Evolutionary conservation across 2,888 invertebrate species (phyloP), one percentile per base, ranked within the genome.

Genomic region (Elysia crispata): DNA sequence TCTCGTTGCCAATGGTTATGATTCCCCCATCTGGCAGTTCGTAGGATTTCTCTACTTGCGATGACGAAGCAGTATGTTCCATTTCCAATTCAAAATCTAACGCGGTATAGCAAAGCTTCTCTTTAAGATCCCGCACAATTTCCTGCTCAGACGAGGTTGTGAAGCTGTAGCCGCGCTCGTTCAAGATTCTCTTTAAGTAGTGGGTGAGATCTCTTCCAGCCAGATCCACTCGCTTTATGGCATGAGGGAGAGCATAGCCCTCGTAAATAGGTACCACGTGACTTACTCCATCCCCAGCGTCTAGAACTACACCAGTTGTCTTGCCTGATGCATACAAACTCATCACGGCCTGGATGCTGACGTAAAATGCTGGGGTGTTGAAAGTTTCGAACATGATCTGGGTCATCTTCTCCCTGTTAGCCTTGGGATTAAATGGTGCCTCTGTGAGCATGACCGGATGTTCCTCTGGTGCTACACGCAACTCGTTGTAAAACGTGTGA

Each of bases 201-300:
- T 94, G 93, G 76, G 93, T 94, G 50, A 93, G 90, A 86, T 94
- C 94, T 77, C 93, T 92, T 83, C 93, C 93, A 82, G 93, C 94
- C 88, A 93, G 89, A 87, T 94, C 93, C 80, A 93, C 84, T 85
- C 93, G 91, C 76, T 92, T 89, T 94, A 97, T 97, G 94, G 97
- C 97, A 92, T 97, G 97, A 92, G 97, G 97, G 88, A 97, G 95
- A 87, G 97, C 96, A 93, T 96, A 97, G 89, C 97, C n/a, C 94
- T 97, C 97, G 93, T 97, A 97, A 94, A 97, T 97, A 93, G 97
- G 97, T 81, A 97, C 97, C 76, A 97, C 97, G 95, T 97, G 97
- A 76, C 97, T 97, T 86, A 97, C 97, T 93, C 97, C 97, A 93
- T 97, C 97, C 86, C 97, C 97, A 88, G 97, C 97, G 94, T 97